phyloP scores from a whole-genome alignment of 2,113 vertebrate species.

The rabbit (Oryctolagus cuniculus) region DNA sequence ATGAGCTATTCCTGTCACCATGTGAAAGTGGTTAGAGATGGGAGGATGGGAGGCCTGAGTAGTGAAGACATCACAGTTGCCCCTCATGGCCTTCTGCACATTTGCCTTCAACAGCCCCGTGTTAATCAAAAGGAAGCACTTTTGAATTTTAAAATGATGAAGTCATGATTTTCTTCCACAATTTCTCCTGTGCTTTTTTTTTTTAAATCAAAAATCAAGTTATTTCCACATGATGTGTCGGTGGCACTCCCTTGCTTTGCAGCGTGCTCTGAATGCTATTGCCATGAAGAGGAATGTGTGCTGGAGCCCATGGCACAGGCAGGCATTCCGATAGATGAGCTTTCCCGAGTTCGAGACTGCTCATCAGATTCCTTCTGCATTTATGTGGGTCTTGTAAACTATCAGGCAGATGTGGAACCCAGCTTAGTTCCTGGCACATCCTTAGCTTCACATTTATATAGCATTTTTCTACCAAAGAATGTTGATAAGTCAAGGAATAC shows the following conservation, averaged over 20 bases:
- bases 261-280: not conserved
- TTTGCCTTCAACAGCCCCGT: not conserved
- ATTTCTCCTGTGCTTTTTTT: not conserved
- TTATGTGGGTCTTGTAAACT: not conserved
- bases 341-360: not conserved
- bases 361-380: not conserved
- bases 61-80: not conserved
- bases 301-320: rapidly evolving
- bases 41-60: not conserved
- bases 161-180: not conserved
- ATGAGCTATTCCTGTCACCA: not conserved
- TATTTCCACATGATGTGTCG: not conserved
- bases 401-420: not conserved
- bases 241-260: not conserved
- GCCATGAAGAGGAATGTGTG: not conserved
- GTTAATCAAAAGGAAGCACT: not conserved
- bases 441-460: not conserved
- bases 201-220: not conserved
- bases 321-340: not conserved
- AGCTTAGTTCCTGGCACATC: not conserved
- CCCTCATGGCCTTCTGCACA: not conserved
- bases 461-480: slow-evolving; percentile 51
- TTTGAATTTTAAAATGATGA: not conserved
- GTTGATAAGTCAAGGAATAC: slow-evolving; percentile 48
- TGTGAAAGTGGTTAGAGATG: not conserved